These are phyloP conservation scores for Caradrina clavipalpis DNA, from an alignment of 2,888 invertebrate species.

Conservation along the genomic window DNA sequence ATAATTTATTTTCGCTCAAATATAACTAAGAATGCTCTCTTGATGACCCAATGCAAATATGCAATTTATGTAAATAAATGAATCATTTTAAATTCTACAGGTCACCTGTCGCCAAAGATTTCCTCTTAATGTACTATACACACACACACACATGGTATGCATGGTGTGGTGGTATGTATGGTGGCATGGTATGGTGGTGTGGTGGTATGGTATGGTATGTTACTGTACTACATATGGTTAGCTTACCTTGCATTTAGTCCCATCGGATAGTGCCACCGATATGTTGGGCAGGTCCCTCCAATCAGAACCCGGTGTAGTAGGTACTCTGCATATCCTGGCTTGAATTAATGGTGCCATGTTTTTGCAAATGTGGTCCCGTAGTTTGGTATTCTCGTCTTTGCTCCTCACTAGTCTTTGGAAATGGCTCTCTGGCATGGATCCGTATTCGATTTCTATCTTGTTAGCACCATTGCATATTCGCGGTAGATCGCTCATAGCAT, in stretches of 20 bases:
- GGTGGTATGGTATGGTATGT: too few species aligned
- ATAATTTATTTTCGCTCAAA: too few species aligned
- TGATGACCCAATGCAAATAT: too few species aligned
- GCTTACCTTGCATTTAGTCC: constrained; percentile 91
- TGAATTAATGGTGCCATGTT: constrained; percentile 95
- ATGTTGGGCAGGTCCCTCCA: constrained; percentile 97
- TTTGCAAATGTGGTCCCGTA: constrained; percentile 95
- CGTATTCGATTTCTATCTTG: constrained; percentile 93
- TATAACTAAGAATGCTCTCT: too few species aligned
- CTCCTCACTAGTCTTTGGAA: constrained; percentile 94
- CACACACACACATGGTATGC: too few species aligned
- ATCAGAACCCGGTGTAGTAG: constrained; percentile 94
- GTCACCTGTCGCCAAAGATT: too few species aligned
- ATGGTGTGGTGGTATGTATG: too few species aligned
- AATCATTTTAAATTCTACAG: too few species aligned
- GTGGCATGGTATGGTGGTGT: too few species aligned
- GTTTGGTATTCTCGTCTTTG: constrained; percentile 88
- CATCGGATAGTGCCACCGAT: constrained; percentile 93
- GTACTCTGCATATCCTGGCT: constrained; percentile 94
- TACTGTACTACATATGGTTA: too few species aligned
- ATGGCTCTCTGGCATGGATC: constrained; percentile 93
- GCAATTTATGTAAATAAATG: too few species aligned
- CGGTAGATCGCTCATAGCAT: constrained; percentile 96
- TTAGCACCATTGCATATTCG: constrained; percentile 94
- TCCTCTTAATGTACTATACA: too few species aligned